A percentile compares a stretch with the other conserved stretches of the same genome.
Evolutionary conservation across 2,797 vertebrate genomes (phyloP).

Genomic region (Sylvilagus floridanus): DNA sequence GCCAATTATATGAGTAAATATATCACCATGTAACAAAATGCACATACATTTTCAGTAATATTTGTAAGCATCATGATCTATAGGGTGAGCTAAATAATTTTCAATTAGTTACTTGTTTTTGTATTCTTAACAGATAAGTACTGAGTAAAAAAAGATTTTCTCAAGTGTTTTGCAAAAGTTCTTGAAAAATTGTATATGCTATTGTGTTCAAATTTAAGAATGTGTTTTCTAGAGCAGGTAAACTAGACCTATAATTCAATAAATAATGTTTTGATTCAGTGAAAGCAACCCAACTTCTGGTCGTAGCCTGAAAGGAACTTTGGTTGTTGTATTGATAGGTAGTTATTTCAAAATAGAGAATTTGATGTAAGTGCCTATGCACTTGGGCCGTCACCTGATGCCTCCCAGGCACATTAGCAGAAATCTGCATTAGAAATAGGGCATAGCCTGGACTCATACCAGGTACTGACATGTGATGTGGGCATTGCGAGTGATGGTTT

Average conservation of each 20-base stretch:
- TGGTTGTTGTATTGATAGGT: not conserved
- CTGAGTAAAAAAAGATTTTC: not conserved
- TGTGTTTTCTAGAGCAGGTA: not conserved
- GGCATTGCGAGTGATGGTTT: too few relatives aligned
- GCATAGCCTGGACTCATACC: too few relatives aligned
- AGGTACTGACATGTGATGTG: too few relatives aligned
- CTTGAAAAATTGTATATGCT: not conserved
- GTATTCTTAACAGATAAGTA: not conserved
- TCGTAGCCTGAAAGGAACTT: not conserved
- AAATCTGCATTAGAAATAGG: too few relatives aligned
- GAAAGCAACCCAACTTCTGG: not conserved
- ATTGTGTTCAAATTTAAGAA: not conserved
- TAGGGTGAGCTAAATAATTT: not conserved
- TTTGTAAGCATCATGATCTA: not conserved
- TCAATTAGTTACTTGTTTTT: not conserved
- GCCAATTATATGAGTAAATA: not conserved
- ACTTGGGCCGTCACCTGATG: too few relatives aligned
- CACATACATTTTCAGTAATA: not conserved
- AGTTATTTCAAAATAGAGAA: conserved; percentile 2
- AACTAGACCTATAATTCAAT: not conserved
- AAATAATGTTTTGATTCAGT: not conserved
- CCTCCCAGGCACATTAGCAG: too few relatives aligned
- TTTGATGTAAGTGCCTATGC: not conserved
- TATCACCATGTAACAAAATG: conserved; percentile 7
- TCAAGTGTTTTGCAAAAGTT: not conserved